Evolutionary conservation across 2,113 vertebrate genomes (phyloP).

Genomic region (Regulus satrapa): DNA sequence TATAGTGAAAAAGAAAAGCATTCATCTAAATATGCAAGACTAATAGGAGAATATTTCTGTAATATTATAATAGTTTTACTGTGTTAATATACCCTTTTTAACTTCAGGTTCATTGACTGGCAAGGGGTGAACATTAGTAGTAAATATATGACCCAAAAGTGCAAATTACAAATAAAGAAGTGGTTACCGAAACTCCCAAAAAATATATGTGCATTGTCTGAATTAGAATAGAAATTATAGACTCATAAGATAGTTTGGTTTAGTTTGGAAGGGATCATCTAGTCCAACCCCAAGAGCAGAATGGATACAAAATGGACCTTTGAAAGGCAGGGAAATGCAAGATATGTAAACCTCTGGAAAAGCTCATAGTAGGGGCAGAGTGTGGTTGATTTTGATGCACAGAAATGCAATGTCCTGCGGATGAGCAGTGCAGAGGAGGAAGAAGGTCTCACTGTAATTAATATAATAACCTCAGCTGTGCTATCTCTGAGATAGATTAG

Average conservation of each 20-base stretch:
- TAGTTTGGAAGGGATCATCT: not conserved
- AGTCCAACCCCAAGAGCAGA: not conserved
- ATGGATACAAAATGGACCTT: not conserved
- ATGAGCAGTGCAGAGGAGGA: not conserved
- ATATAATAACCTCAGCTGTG: not conserved
- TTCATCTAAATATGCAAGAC: not conserved
- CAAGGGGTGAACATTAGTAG: not conserved
- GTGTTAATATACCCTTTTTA: not conserved
- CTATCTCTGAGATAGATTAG: not conserved
- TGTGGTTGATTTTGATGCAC: not conserved
- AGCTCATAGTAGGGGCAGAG: not conserved
- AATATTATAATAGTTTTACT: not conserved
- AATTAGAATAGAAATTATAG: not conserved
- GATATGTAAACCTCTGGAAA: not conserved
- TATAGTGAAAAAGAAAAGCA: not conserved
- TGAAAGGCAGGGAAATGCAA: not conserved
- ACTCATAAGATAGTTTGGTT: not conserved
- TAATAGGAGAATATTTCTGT: not conserved
- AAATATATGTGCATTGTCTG: not conserved
- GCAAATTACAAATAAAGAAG: not conserved
- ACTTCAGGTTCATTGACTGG: not conserved
- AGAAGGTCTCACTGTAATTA: not conserved
- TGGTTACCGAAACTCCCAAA: not conserved
- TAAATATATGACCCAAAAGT: not conserved
- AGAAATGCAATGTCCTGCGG: not conserved